Evolutionary conservation across 2,888 invertebrate species (phyloP), one percentile per base, ranked within the genome.

Genomic region (Hipparchia semele): DNA sequence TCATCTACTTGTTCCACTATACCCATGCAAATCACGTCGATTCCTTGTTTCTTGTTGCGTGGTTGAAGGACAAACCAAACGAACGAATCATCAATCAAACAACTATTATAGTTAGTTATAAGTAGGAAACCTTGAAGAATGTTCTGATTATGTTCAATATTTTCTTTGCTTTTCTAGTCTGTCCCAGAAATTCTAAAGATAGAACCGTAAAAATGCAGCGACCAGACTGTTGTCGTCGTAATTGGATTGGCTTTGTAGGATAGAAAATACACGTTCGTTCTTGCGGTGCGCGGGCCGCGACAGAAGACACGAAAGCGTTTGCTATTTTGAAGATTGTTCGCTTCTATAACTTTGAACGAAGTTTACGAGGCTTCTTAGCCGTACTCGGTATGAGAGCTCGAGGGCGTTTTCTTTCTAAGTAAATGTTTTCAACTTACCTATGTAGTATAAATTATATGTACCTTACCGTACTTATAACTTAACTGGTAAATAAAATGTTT

Each of bases 161-260:
- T 39, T 39, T 12, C 7, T 13, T 53, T 23, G 53, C 53, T 65
- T 65, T 65, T 39, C 12, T 23, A 53, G 10, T 56, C 56, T n/a
- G n/a, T 8, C 39, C 2, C n/a, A 56, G 39, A 45, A 54, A 6
- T 54, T 33, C 33, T 60, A 58, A 58, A 39, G 12, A 60, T 2
- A 39, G 56, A 72, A 56, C 60, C 60, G 65, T 70, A 69, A 73
- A 23, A 76, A 74, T 71, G 71, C 72, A 75, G 70, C 73, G 73
- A 75, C 79, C 70, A 60, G 60, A 74, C 78, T 71, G 75, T 72
- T 79, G 75, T 76, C 69, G 69, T 71, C 73, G 72, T 75, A 77
- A 78, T 73, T 75, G 78, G 75, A 75, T 76, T 77, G 75, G 73
- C 73, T 78, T 76, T 76, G 68, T 73, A 68, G 60, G 70, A 70